Evolutionary conservation across 2,113 vertebrate species (phyloP), one percentile per base, ranked within the genome.

Genomic region (Holacanthus passer): DNA sequence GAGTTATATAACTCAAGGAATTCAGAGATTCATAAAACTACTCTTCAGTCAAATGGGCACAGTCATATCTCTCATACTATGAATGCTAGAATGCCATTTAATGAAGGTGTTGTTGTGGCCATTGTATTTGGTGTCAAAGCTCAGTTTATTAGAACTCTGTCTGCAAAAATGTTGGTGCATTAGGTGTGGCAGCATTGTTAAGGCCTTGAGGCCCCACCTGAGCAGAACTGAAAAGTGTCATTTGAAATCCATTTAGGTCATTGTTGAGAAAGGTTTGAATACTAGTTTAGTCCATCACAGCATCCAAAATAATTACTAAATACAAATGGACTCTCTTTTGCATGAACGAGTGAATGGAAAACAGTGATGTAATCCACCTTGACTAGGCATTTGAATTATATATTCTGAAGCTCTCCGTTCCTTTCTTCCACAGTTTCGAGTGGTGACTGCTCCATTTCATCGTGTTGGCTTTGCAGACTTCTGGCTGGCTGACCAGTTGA

Each of bases 381-480:
- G 14, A 45, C 43, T 52, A 22, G 24, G 4, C 50, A 12, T 24
- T 12, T 5, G 3, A 53, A 24, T 24, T 5, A 48, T 45, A 50
- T 17, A 8, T 9, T n/a, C 22, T 52, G 19, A 39, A 50, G 19
- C 35, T 56, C 14, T 29, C 3, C 22, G 4, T 59, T 22, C 5
- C 17, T 11, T 35, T 65, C 52, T 53, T 64, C 73, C 48, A 19
- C 89, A 99, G 98, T 99, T 99, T 82, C 96, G 98, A 72, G 97
- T 99, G 65, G 98, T 98, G 93, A 99, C 98, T 0, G 97, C 98
- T 85, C 98, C 98, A 14, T 99, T 99, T 92, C 98, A 99, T 91
- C 97, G 96, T 22, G 98, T 99, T n/a, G 98, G 97, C 90, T 99
- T 99, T 3, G 98, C 98, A 73, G 98, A 99, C 95, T 99, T 99